A percentile compares a stretch with the other conserved stretches of the same genome.
Conservation (phyloP, 2,113 vertebrate genomes). For the Brachirus orientalis region DNA sequence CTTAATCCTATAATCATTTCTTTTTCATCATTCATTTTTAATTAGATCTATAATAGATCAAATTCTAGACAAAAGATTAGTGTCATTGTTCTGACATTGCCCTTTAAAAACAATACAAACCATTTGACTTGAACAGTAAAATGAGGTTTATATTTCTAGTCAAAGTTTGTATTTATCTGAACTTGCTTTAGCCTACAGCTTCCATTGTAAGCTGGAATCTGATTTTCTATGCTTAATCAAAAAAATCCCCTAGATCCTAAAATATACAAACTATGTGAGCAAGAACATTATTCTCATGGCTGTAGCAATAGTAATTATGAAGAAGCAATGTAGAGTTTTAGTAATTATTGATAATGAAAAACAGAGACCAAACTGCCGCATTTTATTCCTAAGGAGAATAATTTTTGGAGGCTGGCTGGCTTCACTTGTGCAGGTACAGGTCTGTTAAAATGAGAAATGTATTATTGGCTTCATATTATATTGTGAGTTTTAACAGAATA, state of each 20-base stretch:
- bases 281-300: conserved; percentile 1
- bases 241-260: neutral
- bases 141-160: neutral
- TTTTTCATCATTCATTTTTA: conserved; percentile 36
- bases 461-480: neutral
- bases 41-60: conserved; percentile 11
- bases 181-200: neutral
- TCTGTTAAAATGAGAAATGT: neutral
- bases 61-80: neutral
- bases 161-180: no score
- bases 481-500: neutral
- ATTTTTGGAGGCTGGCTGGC: conserved; percentile 7
- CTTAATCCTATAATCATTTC: neutral
- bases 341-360: conserved; percentile 33
- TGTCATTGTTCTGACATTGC: conserved; percentile 13
- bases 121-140: conserved; percentile 1
- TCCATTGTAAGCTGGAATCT: neutral
- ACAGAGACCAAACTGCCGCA: neutral
- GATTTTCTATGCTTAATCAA: conserved; percentile 1
- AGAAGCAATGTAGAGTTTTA: conserved; percentile 21
- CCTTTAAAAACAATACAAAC: conserved; percentile 9
- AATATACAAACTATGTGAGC: conserved; percentile 12
- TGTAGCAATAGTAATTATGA: conserved; percentile 13
- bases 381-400: conserved; percentile 1
- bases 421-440: neutral